phyloP scores from a whole-genome alignment of 2,797 vertebrate species.

The Myripristis murdjan region DNA sequence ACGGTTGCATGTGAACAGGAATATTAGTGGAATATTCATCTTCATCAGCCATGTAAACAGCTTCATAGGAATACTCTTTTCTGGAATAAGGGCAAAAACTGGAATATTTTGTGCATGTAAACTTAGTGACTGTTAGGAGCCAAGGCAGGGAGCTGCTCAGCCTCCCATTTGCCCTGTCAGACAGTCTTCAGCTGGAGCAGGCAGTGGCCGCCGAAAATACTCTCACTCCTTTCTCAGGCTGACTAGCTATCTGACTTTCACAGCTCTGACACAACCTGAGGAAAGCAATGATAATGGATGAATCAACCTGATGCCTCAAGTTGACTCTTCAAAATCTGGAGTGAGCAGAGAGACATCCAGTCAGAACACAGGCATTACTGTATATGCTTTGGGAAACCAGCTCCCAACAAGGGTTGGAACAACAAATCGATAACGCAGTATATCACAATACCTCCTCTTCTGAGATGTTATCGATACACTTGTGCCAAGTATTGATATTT shows the following conservation, averaged over 20 bases:
- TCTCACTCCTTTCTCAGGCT: background rate
- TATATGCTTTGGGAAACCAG: background rate
- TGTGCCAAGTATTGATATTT: no score
- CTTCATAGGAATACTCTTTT: no score
- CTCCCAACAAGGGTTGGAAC: no score
- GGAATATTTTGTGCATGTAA: no score
- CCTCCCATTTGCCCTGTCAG: constrained; percentile 36
- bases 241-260: background rate
- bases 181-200: constrained; percentile 23
- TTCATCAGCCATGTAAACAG: no score
- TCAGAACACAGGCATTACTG: background rate
- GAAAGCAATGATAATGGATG: constrained; percentile 11
- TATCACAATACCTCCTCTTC: no score
- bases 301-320: constrained; percentile 17
- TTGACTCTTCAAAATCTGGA: background rate
- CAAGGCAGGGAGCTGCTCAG: background rate
- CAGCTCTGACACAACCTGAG: background rate
- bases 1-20: no score
- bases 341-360: background rate
- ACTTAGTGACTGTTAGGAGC: constrained; percentile 50
- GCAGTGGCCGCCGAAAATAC: background rate
- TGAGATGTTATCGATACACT: no score
- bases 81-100: no score
- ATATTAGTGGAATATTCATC: no score
- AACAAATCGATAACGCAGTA: no score